Evolutionary conservation across 2,888 invertebrate genomes (phyloP), one percentile per base, ranked within the genome.

Genomic region (Dryobotodes eremita): DNA sequence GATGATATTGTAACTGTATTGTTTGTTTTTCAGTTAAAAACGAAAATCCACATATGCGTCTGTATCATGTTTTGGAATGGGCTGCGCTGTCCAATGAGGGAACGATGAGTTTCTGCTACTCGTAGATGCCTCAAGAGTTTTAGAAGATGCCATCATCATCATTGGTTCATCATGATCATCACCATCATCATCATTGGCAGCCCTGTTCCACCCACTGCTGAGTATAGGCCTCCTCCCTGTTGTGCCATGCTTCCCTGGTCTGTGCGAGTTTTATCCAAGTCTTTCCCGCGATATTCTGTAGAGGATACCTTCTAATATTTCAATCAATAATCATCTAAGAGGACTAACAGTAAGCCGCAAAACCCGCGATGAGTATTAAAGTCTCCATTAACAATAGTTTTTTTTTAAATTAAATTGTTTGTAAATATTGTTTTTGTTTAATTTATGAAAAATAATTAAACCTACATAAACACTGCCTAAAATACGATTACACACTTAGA

Each of bases 1-100:
- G 13, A 79, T 55, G 23, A 62, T 62, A 36, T 10, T 55, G n/a
- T 5, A 50, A 71, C 3, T 53, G 15, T 13, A 36, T 26, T 66
- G 59, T 81, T 85, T 85, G 0, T 53, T 80, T 94, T 92, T 69
- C 94, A 97, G 96, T 94, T 48, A 95, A 95, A 90, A 95, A 89
- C 76, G 92, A 95, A 86, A 96, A 95, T 76, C 94, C 95, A 0
- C 94, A 95, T 71, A 96, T 95, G 94, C 93, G 96, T 11, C 92
- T 96, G 10, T 89, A 94, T 86, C 92, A 94, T 66, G 90, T 95
- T 0, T 80, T 97, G 69, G 93, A 95, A 88, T 97, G 96, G 96
- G 94, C 95, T 0, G 90, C 91, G 1, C 89, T 96, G 10, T 75
- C 96, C 10, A 92, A 88, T 79, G 95, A 95, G 64, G 96, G 94